Percentiles rank a stretch among this genome's conserved stretches.
phyloP scores from a whole-genome alignment of 2,888 invertebrate genomes.

The Apotomis turbidana region DNA sequence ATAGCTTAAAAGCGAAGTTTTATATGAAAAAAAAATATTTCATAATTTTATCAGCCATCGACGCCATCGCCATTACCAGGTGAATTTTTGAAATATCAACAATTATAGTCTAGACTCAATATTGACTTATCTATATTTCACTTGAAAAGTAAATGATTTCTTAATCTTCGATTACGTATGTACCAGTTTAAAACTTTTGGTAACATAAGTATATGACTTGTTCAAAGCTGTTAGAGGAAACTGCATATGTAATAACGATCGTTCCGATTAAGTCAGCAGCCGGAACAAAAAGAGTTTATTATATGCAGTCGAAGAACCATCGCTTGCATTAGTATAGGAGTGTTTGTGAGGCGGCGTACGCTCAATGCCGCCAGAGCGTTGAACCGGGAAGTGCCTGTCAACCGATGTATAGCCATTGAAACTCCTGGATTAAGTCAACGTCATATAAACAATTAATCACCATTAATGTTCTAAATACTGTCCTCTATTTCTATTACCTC shows the following conservation, averaged over 20 bases:
- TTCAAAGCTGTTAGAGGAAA: neutral
- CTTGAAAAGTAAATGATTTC: neutral
- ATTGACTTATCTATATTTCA: neutral
- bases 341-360: constrained; percentile 60
- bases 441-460: constrained; percentile 6
- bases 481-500: neutral
- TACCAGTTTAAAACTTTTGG: neutral
- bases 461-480: constrained; percentile 1
- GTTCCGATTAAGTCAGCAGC: constrained; percentile 20
- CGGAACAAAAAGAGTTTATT: constrained; percentile 30
- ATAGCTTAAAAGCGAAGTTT: no score
- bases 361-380: constrained; percentile 62
- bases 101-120: neutral
- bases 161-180: neutral
- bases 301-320: constrained; percentile 34
- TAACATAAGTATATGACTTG: neutral
- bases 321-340: constrained; percentile 51
- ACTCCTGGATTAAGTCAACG: constrained; percentile 42
- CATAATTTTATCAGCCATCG: no score
- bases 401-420: constrained; percentile 52
- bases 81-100: no score
- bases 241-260: constrained; percentile 8
- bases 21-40: no score
- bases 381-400: constrained; percentile 64
- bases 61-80: no score